Base-by-base conservation (phyloP, 2,888 invertebrate species). In the Leptogaster cylindrica region DNA sequence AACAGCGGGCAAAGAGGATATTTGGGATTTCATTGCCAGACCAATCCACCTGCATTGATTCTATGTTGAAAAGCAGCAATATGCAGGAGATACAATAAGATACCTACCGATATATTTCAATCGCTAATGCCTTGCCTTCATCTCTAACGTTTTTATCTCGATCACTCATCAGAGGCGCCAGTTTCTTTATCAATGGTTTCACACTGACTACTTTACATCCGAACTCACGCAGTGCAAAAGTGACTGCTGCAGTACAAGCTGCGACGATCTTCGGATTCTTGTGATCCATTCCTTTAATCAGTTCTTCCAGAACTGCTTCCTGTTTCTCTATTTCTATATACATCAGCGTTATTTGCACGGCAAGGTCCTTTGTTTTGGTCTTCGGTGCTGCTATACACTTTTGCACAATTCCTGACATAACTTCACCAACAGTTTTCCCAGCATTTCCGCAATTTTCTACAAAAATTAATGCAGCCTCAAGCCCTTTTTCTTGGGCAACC, bases 181-280 rank as follows among this genome's bases (percentile, higher is more conserved):
- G 86, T 78, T 93, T 92, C 81, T 97, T 97, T 68, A 97, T 87
- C 76, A 97, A 82, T 0, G 91, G 90, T 77, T 97, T 97, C 16
- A 95, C 86, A 71, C 86, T 88, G 10, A 98, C 87, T 2, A 96
- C 92, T 83, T 97, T 97, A 65, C 90, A 88, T 0, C 98, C 97
- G 81, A 97, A 98, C 78, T 93, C 93, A 73, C 89, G 89, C 23
- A 97, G 80, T 0, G 93, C 90, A 44, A 88, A 85, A 20, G 91
- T 89, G 5, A 92, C 81, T 0, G 90, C 87, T 4, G 88, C 84
- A 2, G 92, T 85, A 78, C 94, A 95, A 0, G 92, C 95, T 0
- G 92, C 84, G 0, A 95, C 92, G 69, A 95, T 93, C 83, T 97
- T 98, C 0, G 98, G 97, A 81, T 97, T 97, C 80, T 98, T 98